Base-by-base conservation (phyloP, 2,797 vertebrate species). In the Phataginus tetradactyla region DNA sequence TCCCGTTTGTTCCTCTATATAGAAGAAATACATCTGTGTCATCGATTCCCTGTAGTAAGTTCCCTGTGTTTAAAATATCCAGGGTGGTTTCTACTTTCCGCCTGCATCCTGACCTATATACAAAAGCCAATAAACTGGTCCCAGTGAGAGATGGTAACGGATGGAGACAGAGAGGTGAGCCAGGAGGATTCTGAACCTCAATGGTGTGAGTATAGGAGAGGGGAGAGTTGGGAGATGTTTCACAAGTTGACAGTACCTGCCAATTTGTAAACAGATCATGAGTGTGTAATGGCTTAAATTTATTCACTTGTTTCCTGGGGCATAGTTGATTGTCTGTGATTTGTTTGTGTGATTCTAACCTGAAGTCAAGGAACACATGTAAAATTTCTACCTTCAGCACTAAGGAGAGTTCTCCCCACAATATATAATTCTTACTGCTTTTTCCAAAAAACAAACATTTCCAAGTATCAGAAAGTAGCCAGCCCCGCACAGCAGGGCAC, bases 351-450 rank as follows among this genome's bases (percentile, higher is more conserved):
- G 4, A 45, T 69, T 74, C 7, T 45, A 34, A 27, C 13, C 34
- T 68, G 42, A 63, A 37, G 23, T 53, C 23, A 74, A 45, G 7
- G 84, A 57, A 57, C 1, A 42, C 14, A 13, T 18, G 17, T 23
- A 55, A 75, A 75, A 34, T 17, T 37, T 55, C n/a, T n/a, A 15
- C 45, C 53, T 79, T 59, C 42, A 69, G 69, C 45, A 79, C 51
- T 21, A 71, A n/a, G 21, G 45, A 90, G 20, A 80, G 53, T 11
- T 69, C 29, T 2, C 21, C 27, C 14, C 0, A 0, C 18, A 14
- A 23, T 25, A 27, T 2, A 20, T 4, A 10, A 5, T 49, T 34
- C 51, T 49, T 25, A 80, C 21, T 51, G 18, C 42, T 66, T 87
- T 63, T 45, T 13, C 85, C 39, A 64, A 64, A n/a, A 42, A 75